Conservation (phyloP, 2,888 invertebrate genomes). For the Saturnia pavonia region DNA sequence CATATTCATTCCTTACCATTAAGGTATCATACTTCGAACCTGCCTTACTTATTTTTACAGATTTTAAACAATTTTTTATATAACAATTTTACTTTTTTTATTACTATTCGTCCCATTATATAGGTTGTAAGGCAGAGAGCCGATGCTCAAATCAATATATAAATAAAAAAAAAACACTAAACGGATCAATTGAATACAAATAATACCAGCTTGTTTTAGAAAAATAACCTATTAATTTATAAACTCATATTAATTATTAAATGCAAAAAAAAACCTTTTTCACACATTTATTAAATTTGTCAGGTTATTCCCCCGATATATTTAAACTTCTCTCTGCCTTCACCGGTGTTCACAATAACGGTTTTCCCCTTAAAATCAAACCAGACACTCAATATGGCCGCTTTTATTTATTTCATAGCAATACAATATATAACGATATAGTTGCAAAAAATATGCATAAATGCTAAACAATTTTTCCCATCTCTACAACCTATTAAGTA, state of each 20-base stretch:
- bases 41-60: constrained; percentile 56
- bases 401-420: constrained; percentile 55
- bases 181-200: not conserved
- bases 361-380: constrained; percentile 47
- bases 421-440: constrained; percentile 58
- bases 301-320: not conserved
- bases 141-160: not conserved
- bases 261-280: not conserved
- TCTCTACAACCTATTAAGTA: constrained; percentile 60
- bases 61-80: constrained; percentile 41
- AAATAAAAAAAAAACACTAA: not conserved
- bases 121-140: constrained; percentile 48
- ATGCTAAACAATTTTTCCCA: constrained; percentile 37
- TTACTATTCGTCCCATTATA: constrained; percentile 53
- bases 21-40: constrained; percentile 36
- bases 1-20: constrained; percentile 50
- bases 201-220: not conserved
- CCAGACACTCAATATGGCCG: constrained; percentile 68
- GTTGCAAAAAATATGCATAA: constrained; percentile 72
- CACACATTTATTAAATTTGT: not conserved
- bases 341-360: constrained; percentile 43
- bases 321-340: constrained; percentile 41
- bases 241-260: not conserved
- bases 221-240: not conserved
- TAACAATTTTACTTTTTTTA: constrained; percentile 53